These are phyloP conservation scores for Urophycis tenuis DNA, from an alignment of 2,797 vertebrate genomes.

Conservation along the genomic window DNA sequence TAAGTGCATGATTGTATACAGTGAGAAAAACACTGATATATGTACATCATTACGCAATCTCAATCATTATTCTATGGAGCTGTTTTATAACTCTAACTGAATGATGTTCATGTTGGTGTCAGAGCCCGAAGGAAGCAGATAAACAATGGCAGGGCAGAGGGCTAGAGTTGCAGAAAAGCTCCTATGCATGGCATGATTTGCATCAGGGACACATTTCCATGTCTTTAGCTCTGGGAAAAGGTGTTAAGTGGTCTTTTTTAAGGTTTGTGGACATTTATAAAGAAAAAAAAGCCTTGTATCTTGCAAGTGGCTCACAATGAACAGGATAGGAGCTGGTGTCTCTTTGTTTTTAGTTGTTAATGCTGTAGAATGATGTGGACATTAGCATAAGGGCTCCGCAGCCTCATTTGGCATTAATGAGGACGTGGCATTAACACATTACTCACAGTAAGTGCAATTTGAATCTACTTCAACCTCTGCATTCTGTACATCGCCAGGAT, in stretches of 20 bases:
- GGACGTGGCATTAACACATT: constrained; percentile 36
- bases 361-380: constrained; percentile 33
- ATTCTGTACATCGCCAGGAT: background rate
- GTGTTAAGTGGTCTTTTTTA: constrained; percentile 22
- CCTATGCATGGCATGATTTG: constrained; percentile 25
- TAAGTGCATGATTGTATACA: background rate
- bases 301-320: constrained; percentile 36
- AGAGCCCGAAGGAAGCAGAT: constrained; percentile 40
- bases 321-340: constrained; percentile 45
- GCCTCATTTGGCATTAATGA: constrained; percentile 25
- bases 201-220: constrained; percentile 59
- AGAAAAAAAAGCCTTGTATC: constrained; percentile 20
- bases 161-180: constrained; percentile 42
- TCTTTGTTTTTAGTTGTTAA: constrained; percentile 62
- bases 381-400: constrained; percentile 57
- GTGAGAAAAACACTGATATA: constrained; percentile 6
- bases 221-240: constrained; percentile 34
- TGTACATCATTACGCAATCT: constrained; percentile 6
- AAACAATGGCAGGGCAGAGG: constrained; percentile 46
- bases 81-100: constrained; percentile 25
- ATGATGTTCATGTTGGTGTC: constrained; percentile 39
- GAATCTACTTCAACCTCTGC: constrained; percentile 15
- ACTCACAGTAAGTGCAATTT: constrained; percentile 31
- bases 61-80: constrained; percentile 1
- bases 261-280: constrained; percentile 43